phyloP scores from a whole-genome alignment of 2,888 invertebrate species.

The Cancer borealis region DNA sequence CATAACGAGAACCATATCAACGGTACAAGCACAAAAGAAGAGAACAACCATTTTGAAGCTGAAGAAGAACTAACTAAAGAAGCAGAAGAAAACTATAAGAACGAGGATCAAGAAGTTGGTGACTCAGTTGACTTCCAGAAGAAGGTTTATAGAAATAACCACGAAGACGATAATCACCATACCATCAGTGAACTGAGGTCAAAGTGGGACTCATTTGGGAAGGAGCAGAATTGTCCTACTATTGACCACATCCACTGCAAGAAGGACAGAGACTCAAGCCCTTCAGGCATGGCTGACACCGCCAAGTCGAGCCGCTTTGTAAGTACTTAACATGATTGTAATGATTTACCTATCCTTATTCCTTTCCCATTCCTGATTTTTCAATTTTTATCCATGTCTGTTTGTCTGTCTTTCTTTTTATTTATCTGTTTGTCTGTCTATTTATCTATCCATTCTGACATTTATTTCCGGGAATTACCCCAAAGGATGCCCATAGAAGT shows the following conservation, averaged over 20 bases:
- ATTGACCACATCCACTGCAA: not conserved
- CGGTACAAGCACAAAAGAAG: constrained; percentile 24
- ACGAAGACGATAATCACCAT: not conserved
- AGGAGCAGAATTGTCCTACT: not conserved
- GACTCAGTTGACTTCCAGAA: constrained; percentile 12
- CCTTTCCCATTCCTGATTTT: not conserved
- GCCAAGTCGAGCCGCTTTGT: constrained; percentile 53
- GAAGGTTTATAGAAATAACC: not conserved
- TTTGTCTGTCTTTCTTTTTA: not conserved
- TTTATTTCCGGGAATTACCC: not conserved
- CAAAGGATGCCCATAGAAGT: not conserved
- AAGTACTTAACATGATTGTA: not conserved
- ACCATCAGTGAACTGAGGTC: constrained; percentile 4
- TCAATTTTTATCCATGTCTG: not conserved
- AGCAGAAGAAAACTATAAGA: constrained; percentile 35
- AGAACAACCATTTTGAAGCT: not conserved
- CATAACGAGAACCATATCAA: constrained; percentile 38
- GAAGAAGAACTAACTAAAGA: constrained; percentile 27
- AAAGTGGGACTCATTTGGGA: constrained; percentile 23
- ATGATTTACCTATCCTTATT: not conserved
- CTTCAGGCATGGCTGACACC: constrained; percentile 26
- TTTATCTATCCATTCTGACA: constrained; percentile 1
- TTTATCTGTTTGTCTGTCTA: constrained; percentile 35
- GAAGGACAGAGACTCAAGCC: not conserved
- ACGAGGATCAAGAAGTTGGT: not conserved